These are phyloP conservation scores for Aproaerema taeniolella DNA, from an alignment of 2,888 invertebrate genomes.

Conservation along the genomic window DNA sequence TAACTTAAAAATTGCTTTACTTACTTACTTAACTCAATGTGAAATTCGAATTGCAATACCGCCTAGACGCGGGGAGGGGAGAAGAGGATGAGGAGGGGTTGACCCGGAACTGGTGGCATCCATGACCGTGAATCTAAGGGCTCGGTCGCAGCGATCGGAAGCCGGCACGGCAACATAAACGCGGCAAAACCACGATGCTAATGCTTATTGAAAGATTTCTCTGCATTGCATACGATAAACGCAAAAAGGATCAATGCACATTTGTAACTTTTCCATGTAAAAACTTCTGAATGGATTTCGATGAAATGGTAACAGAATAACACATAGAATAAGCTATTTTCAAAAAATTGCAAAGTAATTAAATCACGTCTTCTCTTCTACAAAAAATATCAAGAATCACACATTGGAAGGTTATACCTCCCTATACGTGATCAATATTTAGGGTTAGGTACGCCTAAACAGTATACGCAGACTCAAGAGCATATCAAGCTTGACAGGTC, in stretches of 20 bases:
- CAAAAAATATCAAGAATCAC: too few relatives aligned
- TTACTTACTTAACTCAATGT: slow-evolving; percentile 71
- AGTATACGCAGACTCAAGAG: too few relatives aligned
- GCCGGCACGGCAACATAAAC: not conserved
- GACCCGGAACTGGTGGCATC: slow-evolving; percentile 60
- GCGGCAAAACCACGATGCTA: not conserved
- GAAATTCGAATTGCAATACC: slow-evolving; percentile 59
- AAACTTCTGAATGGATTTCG: too few relatives aligned
- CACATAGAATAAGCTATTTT: too few relatives aligned
- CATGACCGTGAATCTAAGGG: slow-evolving; percentile 45
- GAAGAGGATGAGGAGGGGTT: slow-evolving; percentile 49
- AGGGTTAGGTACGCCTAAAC: too few relatives aligned
- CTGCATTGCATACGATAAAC: not conserved
- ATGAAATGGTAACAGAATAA: too few relatives aligned
- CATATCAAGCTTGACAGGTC: too few relatives aligned
- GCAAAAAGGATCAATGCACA: not conserved
- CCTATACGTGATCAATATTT: too few relatives aligned
- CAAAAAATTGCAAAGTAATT: too few relatives aligned
- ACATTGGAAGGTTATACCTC: too few relatives aligned
- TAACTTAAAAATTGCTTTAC: slow-evolving; percentile 76
- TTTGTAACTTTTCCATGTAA: too few relatives aligned
- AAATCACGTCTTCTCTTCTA: too few relatives aligned
- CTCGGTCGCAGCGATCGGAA: slow-evolving; percentile 4
- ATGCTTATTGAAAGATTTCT: not conserved
- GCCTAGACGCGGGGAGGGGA: slow-evolving; percentile 42